Conservation (phyloP, 2,888 invertebrate species). For the Bombylius major region DNA sequence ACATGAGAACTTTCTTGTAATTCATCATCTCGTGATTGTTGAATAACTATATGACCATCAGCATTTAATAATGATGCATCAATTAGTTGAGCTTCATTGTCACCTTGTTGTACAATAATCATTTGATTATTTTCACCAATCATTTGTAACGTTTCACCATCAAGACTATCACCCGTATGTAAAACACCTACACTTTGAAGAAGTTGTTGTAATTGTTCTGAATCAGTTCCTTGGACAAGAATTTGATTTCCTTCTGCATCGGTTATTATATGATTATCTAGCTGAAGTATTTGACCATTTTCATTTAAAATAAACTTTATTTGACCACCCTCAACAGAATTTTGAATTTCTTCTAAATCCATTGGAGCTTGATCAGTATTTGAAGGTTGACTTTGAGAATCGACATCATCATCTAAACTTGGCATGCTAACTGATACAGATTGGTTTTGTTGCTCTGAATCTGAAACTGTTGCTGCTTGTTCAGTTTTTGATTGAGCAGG, state of each 20-base stretch:
- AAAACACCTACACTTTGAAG: slow-evolving; percentile 36
- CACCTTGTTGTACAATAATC: slow-evolving; percentile 36
- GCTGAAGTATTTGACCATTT: slow-evolving; percentile 34
- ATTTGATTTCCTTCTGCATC: slow-evolving; percentile 38
- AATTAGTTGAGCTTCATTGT: slow-evolving; percentile 36
- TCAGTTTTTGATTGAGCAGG: slow-evolving; percentile 25
- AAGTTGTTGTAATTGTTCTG: slow-evolving; percentile 36
- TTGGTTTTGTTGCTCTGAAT: slow-evolving; percentile 11
- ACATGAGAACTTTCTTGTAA: slow-evolving; percentile 34
- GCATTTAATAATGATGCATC: slow-evolving; percentile 36
- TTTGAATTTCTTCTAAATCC: slow-evolving; percentile 37
- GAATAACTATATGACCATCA: slow-evolving; percentile 36
- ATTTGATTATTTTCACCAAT: slow-evolving; percentile 37
- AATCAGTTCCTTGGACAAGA: slow-evolving; percentile 32
- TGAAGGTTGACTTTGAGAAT: slow-evolving; percentile 21
- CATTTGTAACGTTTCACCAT: slow-evolving; percentile 37
- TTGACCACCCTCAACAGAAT: slow-evolving; percentile 36
- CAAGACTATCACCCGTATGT: slow-evolving; percentile 34
- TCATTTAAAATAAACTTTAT: slow-evolving; percentile 38
- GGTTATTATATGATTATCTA: slow-evolving; percentile 35
- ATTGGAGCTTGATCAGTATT: slow-evolving; percentile 30
- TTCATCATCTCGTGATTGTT: slow-evolving; percentile 34
- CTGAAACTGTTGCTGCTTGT: slow-evolving; percentile 11
- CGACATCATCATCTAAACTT: slow-evolving; percentile 36
- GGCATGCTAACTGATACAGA: slow-evolving; percentile 36